Percentiles rank a stretch among this genome's conserved stretches.
These are phyloP conservation scores for Apistogramma diplotaenia DNA, from an alignment of 2,113 vertebrate species.

Conservation along the genomic window DNA sequence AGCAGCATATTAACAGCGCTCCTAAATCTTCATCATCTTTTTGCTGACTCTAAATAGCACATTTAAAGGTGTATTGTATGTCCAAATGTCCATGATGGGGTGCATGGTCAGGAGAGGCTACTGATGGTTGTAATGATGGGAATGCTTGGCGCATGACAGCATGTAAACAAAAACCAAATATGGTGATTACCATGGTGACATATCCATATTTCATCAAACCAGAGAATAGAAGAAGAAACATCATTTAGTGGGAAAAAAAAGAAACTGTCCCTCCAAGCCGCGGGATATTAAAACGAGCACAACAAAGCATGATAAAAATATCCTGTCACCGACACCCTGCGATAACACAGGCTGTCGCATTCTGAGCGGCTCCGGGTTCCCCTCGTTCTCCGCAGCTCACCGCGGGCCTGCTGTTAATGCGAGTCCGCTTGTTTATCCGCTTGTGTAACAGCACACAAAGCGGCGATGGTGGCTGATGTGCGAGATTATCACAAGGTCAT, in stretches of 20 bases:
- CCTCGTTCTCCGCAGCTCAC: neutral
- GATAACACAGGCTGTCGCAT: conserved; percentile 49
- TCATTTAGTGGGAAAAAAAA: conserved; percentile 7
- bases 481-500: conserved; percentile 78
- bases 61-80: conserved; percentile 36
- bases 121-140: conserved; percentile 73
- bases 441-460: conserved; percentile 59
- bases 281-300: conserved; percentile 8
- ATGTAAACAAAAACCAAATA: conserved; percentile 78
- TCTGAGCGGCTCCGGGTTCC: conserved; percentile 5
- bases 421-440: conserved; percentile 58
- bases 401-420: conserved; percentile 35
- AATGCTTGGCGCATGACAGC: conserved; percentile 76
- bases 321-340: conserved; percentile 22
- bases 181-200: conserved; percentile 72
- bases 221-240: conserved; percentile 49
- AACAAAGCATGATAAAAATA: conserved; percentile 20
- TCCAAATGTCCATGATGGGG: conserved; percentile 63
- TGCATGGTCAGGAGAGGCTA: conserved; percentile 59
- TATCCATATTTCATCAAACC: conserved; percentile 57
- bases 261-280: neutral
- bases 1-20: neutral
- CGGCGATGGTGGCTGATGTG: conserved; percentile 61
- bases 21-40: neutral
- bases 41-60: neutral